Percentiles rank a stretch among this genome's conserved stretches.
Evolutionary conservation across 2,797 vertebrate species (phyloP).

Genomic region (Brachyrhaphis roseni): DNA sequence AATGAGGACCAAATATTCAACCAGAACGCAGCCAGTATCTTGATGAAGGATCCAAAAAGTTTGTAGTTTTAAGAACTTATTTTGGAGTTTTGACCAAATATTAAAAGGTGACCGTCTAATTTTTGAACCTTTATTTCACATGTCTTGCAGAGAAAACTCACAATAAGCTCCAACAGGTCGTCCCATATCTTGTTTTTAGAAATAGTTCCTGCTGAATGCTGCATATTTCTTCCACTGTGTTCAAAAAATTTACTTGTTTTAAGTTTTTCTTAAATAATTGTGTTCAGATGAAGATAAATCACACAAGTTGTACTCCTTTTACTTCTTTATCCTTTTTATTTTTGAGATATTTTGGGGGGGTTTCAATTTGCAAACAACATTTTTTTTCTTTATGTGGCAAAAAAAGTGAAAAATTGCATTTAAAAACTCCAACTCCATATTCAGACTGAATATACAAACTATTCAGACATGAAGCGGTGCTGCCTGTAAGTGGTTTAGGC

Average conservation of each 20-base stretch:
- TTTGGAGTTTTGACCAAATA: not conserved
- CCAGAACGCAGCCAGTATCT: too few species aligned
- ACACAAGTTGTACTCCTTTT: not conserved
- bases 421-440: not conserved
- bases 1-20: not conserved
- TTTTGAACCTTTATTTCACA: not conserved
- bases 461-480: not conserved
- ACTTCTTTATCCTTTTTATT: not conserved
- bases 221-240: too few species aligned
- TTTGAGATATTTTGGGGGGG: not conserved
- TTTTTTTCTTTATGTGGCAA: not conserved
- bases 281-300: not conserved
- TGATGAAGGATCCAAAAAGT: not conserved
- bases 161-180: not conserved
- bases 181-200: not conserved
- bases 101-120: not conserved
- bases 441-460: not conserved
- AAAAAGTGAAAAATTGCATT: not conserved
- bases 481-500: not conserved
- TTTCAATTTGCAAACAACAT: not conserved
- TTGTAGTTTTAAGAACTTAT: not conserved
- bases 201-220: not conserved
- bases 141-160: not conserved
- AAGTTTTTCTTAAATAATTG: not conserved
- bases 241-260: too few species aligned